A percentile compares a stretch with the other conserved stretches of the same genome.
phyloP scores from a whole-genome alignment of 2,888 invertebrate genomes.

The Callyntrura guangdongensis region DNA sequence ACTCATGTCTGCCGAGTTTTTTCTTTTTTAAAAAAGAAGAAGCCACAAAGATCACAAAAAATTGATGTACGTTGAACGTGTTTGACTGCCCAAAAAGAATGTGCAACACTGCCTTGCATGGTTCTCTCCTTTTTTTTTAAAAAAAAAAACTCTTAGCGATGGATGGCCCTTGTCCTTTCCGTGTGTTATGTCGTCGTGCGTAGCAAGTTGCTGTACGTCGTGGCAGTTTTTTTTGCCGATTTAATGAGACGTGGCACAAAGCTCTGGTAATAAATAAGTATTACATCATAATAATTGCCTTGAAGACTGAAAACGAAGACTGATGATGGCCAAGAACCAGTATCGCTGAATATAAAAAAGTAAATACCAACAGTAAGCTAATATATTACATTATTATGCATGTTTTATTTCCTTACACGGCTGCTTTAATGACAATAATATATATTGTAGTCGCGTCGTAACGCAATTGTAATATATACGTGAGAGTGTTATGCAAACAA shows the following conservation, averaged over 20 bases:
- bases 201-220: conserved; percentile 40
- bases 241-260: conserved; percentile 5
- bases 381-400: too few relatives aligned
- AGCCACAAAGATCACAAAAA: conserved; percentile 31
- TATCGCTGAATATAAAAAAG: background rate
- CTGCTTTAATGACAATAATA: background rate
- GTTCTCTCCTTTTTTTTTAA: too few relatives aligned
- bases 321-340: background rate
- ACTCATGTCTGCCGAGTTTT: too few relatives aligned
- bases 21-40: background rate
- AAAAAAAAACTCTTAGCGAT: too few relatives aligned
- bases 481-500: background rate
- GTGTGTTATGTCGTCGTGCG: conserved; percentile 14
- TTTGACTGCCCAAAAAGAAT: too few relatives aligned
- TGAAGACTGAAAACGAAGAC: conserved; percentile 1
- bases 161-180: background rate
- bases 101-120: too few relatives aligned
- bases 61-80: conserved; percentile 25
- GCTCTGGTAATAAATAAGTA: conserved; percentile 61
- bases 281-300: conserved; percentile 69
- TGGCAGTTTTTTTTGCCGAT: too few relatives aligned
- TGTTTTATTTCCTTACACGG: background rate
- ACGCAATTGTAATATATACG: conserved; percentile 2
- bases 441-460: too few relatives aligned
- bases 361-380: too few relatives aligned